Base-by-base conservation (phyloP, 2,113 vertebrate genomes). In the Atrichornis clamosus region DNA sequence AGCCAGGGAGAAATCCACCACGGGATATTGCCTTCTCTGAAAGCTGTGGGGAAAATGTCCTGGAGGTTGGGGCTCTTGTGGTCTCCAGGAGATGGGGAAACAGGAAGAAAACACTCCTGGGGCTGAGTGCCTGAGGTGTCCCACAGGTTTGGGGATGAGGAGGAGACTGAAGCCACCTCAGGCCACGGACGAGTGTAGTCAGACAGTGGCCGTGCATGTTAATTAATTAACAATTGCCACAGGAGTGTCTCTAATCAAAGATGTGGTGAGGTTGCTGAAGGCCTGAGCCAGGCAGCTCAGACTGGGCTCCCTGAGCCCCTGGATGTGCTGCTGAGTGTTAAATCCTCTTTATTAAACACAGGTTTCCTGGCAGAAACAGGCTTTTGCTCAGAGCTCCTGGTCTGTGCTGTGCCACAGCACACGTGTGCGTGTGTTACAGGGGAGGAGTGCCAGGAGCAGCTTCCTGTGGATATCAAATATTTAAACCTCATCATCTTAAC, bases 271-370 rank as follows among this genome's bases (percentile, higher is more conserved):
- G 80, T 56, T 17, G 3, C 1, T 11, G 72, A 18, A 88, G 79
- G 58, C 15, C 67, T 73, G 79, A 90, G 80, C 21, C 26, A 30
- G 82, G 64, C 15, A 27, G 24, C 80, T 77, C 50, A 32, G 50
- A 56, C 15, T 50, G 2, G 0, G 59, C 76, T 73, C 59, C 0
- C 55, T 7, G 16, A 60, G 21, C 53, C 1, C 72, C 69, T 0
- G 1, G 44, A 5, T 37, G 42, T 62, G 58, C 68, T 80, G 53
- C 42, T 37, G 20, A 39, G 47, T 20, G 64, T 81, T 46, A 42
- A 55, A 49, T 81, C 15, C 39, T 53, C 46, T 50, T 16, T 18
- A 23, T 16, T 18, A 23, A 49, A 3, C 30, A 7, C 28, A 24
- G 20, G 12, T 67, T 84, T 74, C 24, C 39, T 78, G 63, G 63